Percentiles rank a stretch among this genome's conserved stretches.
These are phyloP conservation scores for Acrobasis suavella DNA, from an alignment of 2,888 invertebrate species.

Conservation along the genomic window DNA sequence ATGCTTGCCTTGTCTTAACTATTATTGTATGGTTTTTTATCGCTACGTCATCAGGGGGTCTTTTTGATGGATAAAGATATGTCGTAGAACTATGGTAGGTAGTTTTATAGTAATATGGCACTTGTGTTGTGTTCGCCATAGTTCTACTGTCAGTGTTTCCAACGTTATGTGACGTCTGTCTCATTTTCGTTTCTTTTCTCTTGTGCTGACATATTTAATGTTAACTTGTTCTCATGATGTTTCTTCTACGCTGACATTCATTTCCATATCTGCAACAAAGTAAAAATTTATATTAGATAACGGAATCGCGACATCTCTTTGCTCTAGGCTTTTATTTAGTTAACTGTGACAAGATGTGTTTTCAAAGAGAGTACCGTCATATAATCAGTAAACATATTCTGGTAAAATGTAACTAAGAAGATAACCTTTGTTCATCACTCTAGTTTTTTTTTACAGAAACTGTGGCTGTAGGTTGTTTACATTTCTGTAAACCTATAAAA, in stretches of 20 bases:
- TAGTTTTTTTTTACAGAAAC: too few relatives aligned
- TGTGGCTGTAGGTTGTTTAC: too few relatives aligned
- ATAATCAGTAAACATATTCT: too few relatives aligned
- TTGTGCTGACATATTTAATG: constrained; percentile 26
- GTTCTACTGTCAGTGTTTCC: constrained; percentile 33
- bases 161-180: constrained; percentile 35
- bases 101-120: constrained; percentile 42
- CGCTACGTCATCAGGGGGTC: constrained; percentile 51
- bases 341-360: too few relatives aligned
- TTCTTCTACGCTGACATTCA: constrained; percentile 35
- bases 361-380: too few relatives aligned
- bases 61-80: constrained; percentile 51
- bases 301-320: not conserved
- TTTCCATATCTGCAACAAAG: constrained; percentile 42
- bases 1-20: constrained; percentile 34
- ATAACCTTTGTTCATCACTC: too few relatives aligned
- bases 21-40: constrained; percentile 30
- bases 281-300: constrained; percentile 28
- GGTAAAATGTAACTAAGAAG: too few relatives aligned
- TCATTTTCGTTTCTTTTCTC: constrained; percentile 34
- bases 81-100: constrained; percentile 39
- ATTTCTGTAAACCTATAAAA: too few relatives aligned
- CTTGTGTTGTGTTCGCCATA: constrained; percentile 45
- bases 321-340: not conserved
- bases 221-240: constrained; percentile 27